phyloP scores from a whole-genome alignment of 2,797 vertebrate species.

The Oryzias dopingdopingensis region DNA sequence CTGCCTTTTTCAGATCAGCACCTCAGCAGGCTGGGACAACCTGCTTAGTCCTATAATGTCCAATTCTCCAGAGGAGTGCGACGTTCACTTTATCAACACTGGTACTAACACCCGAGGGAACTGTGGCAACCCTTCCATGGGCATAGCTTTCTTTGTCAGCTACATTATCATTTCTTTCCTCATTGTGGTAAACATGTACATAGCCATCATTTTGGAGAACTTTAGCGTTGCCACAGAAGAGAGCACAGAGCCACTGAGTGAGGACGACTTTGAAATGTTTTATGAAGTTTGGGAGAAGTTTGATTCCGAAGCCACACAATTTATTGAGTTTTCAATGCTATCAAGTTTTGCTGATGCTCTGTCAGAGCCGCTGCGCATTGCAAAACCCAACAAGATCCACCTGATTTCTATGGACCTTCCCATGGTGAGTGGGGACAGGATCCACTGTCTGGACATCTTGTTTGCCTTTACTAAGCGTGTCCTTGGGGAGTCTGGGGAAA shows the following conservation, averaged over 20 bases:
- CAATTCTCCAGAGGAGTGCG: conserved; percentile 87
- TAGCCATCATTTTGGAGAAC: conserved; percentile 98
- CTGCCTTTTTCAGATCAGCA: conserved; percentile 98
- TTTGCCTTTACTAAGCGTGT: conserved; percentile 99
- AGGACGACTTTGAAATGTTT: conserved; percentile 99
- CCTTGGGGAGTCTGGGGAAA: conserved; percentile 94
- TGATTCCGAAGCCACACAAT: conserved; percentile 94
- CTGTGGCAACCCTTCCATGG: conserved; percentile 92
- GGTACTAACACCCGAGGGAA: conserved; percentile 88
- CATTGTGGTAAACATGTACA: conserved; percentile 99
- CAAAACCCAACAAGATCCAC: conserved; percentile 92
- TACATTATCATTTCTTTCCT: conserved; percentile 99
- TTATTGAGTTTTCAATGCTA: conserved; percentile 92
- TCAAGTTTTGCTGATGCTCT: conserved; percentile 89
- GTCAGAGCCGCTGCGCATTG: conserved; percentile 91
- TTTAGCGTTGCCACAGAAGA: conserved; percentile 99
- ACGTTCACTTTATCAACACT: conserved; percentile 81
- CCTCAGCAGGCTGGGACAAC: conserved; percentile 95
- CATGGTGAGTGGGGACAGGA: conserved; percentile 96
- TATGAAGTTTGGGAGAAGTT: conserved; percentile 99
- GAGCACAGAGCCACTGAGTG: conserved; percentile 95
- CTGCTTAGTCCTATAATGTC: conserved; percentile 95
- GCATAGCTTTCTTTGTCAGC: conserved; percentile 96
- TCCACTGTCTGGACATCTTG: conserved; percentile 98
- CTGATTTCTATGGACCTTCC: conserved; percentile 97